A percentile compares a stretch with the other conserved stretches of the same genome.
Evolutionary conservation across 1,140 invertebrate genomes (phyloP).

Genomic region (Monochamus saltuarius): DNA sequence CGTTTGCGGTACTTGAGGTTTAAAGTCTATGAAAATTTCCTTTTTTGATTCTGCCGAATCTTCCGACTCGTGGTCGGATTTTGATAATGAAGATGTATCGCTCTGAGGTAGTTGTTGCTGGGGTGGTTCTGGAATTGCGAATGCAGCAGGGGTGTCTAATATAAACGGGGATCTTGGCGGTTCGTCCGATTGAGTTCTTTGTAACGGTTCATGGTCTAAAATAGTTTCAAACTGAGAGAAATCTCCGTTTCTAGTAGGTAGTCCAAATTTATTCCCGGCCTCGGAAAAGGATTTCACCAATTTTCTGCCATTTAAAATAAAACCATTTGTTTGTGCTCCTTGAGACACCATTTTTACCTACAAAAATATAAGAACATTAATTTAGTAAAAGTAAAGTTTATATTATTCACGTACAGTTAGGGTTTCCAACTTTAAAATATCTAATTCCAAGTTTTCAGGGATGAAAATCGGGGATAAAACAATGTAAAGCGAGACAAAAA

Average conservation of each 20-base stretch:
- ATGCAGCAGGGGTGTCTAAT: constrained; percentile 51
- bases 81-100: constrained; percentile 44
- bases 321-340: constrained; percentile 83
- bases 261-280: constrained; percentile 62
- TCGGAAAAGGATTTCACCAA: constrained; percentile 83
- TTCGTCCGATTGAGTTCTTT: constrained; percentile 81
- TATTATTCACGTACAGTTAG: too few species aligned
- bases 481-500: too few species aligned
- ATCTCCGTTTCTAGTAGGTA: constrained; percentile 45
- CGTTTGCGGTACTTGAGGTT: constrained; percentile 62
- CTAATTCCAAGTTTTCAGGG: not conserved
- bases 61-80: constrained; percentile 46
- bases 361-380: constrained; percentile 14
- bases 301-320: constrained; percentile 64
- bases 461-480: too few species aligned
- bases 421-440: too few species aligned
- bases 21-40: constrained; percentile 85
- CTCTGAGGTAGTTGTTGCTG: constrained; percentile 29
- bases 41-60: constrained; percentile 66
- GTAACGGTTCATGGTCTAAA: constrained; percentile 70
- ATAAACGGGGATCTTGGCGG: constrained; percentile 71
- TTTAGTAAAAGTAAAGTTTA: too few species aligned
- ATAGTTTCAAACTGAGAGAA: constrained; percentile 28
- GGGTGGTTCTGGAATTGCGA: constrained; percentile 29
- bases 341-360: constrained; percentile 85